Evolutionary conservation across 2,797 vertebrate species (phyloP), one percentile per base, ranked within the genome.

Genomic region (Podarcis lilfordi): DNA sequence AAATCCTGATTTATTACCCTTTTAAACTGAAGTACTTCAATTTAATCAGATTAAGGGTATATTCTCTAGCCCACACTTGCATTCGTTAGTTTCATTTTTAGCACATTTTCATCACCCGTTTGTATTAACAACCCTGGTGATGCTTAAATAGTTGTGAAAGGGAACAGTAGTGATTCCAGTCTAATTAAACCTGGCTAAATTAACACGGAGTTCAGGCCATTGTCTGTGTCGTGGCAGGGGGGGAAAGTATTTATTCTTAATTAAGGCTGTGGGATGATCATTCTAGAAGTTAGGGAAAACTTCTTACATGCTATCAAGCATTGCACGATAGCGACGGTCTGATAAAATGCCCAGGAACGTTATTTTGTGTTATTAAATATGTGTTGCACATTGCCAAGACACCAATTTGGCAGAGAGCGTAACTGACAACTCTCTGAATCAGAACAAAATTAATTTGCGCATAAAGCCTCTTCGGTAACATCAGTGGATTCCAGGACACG

Each of bases 1-100:
- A 66, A 87, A 27, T 11, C 32, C 89, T 80, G 77, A 71, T 78
- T 79, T 74, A 76, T 69, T 85, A 74, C 45, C 68, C 50, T 35
- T 85, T 89, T 85, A 50, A 59, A 84, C 15, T 27, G 27, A 81
- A 85, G 27, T 68, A 68, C 61, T 66, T 81, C 17, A 32, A 75
- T 85, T 81, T 85, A 85, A 76, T 55, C n/a, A 82, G 40, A 85
- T 68, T 81, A 76, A 75, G 40, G 50, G 21, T 32, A 55, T 55
- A 19, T 55, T 23, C 15, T 72, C 37, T 64, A 45, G 55, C 64
- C 40, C 78, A 81, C 59, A 10, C 32, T 61, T 37, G 40, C n/a
- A 37, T 50, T 29, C 50, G 50, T 80, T 84, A 64, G 23, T 66
- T 75, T 55, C 40, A 80, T 74, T 64, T 64, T 80, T 37, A 66